Base-by-base conservation (phyloP, 2,888 invertebrate genomes). In the Hypolimnas misippus region DNA sequence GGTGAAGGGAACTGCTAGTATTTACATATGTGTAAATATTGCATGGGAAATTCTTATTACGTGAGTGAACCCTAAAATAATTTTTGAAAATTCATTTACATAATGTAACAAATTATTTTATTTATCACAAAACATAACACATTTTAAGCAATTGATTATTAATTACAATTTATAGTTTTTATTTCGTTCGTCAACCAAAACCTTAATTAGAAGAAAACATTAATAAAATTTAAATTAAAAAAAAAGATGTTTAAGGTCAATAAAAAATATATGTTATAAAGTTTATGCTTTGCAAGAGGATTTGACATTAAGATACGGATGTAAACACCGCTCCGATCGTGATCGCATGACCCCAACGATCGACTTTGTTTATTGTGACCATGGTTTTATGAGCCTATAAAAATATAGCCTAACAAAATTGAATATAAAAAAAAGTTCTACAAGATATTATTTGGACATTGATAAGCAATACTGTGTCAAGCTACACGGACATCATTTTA, bases 291-390 rank as follows among this genome's bases (percentile, higher is more conserved):
- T 8, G 19, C 14, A 25, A 14, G 3, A 49, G 25, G 29, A 49
- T 49, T 14, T 49, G 29, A 49, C 29, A 49, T 49, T 49, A 29
- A 14, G 8, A 49, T 49, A 12, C 49, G 49, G 49, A 49, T 49
- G 25, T 49, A 4, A 49, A 29, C 25, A 29, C 1, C 7, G 49
- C 12, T 46, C 10, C 21, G 19, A 14, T 21, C 49, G 25, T 14
- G 29, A 25, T n/a, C 25, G 25, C n/a, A 29, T 29, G 49, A 49
- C 25, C 49, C 29, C 25, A 49, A 19, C 40, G 12, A n/a, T n/a
- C n/a, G n/a, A n/a, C 44, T 12, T 2, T 10, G 12, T 19, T 46
- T 21, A 8, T 12, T 12, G 46, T 46, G 46, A 46, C 46, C 46
- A 46, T 44, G 19, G 19, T 12, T 44, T n/a, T n/a, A n/a, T n/a